Conservation (phyloP, 2,888 invertebrate species). For the Pseudococcus longispinus region DNA sequence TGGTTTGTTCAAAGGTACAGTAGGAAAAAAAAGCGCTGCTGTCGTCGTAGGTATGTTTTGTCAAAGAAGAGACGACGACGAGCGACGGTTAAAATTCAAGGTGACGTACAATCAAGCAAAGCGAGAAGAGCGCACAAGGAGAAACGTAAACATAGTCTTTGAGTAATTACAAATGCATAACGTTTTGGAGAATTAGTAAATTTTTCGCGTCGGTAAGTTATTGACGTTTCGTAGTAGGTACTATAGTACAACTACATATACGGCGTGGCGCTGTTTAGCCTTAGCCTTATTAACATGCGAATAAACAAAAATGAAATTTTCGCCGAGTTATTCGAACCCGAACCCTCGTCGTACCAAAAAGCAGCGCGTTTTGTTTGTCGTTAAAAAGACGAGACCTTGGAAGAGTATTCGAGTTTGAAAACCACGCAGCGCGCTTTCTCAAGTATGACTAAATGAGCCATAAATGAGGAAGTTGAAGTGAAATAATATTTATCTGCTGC, state of each 20-base stretch:
- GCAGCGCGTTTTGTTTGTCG: conserved; percentile 7
- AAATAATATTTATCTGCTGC: not conserved
- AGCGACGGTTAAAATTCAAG: not conserved
- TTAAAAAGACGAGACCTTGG: not conserved
- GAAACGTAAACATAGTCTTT: conserved; percentile 22
- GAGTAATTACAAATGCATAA: conserved; percentile 26
- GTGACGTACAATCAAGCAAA: not conserved
- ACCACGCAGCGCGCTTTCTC: not conserved
- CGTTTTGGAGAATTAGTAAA: conserved; percentile 2
- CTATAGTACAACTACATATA: not conserved
- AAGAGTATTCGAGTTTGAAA: conserved; percentile 2
- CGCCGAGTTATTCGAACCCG: not conserved
- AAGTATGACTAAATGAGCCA: conserved; percentile 1
- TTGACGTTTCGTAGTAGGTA: not conserved
- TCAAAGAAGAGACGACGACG: not conserved
- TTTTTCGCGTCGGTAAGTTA: conserved; percentile 22
- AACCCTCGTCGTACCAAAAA: not conserved
- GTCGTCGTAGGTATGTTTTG: not conserved
- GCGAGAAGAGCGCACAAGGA: not conserved
- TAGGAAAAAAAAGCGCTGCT: not conserved
- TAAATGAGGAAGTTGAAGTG: not conserved
- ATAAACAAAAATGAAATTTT: conserved; percentile 26
- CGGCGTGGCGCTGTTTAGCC: not conserved
- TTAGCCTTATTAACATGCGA: conserved; percentile 7
- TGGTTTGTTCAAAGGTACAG: conserved; percentile 3